Conservation (phyloP, 2,113 vertebrate genomes). For the Petrocephalus microphthalmus region DNA sequence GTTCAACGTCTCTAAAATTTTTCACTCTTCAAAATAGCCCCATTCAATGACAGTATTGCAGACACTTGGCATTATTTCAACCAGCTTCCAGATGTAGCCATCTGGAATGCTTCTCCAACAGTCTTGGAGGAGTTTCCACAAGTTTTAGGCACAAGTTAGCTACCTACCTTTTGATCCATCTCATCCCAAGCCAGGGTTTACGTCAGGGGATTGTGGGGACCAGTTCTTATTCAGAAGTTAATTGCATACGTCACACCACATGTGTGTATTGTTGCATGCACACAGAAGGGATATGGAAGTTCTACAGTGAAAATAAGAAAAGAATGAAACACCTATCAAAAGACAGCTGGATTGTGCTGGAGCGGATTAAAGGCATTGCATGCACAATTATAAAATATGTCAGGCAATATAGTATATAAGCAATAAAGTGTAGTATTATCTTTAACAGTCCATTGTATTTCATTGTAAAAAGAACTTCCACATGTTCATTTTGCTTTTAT, state of each 20-base stretch:
- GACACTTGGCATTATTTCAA: background rate
- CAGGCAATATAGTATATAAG: background rate
- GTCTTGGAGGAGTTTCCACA: background rate
- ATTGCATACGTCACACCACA: background rate
- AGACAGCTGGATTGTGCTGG: background rate
- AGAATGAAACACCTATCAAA: background rate
- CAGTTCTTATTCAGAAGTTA: background rate
- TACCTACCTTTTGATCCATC: too few species aligned
- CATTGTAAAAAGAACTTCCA: background rate
- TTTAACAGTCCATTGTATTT: background rate
- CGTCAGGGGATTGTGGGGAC: background rate
- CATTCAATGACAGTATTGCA: background rate
- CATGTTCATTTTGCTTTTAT: background rate
- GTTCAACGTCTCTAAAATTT: background rate
- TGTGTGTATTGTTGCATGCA: background rate
- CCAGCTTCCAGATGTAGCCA: background rate
- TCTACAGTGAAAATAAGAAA: background rate
- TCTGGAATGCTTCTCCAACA: background rate
- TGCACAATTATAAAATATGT: background rate
- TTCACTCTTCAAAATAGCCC: background rate
- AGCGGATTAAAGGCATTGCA: background rate
- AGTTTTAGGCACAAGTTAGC: background rate
- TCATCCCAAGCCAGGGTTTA: background rate
- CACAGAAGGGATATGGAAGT: background rate
- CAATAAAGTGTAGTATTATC: background rate